These are phyloP conservation scores for Cossypha polioptera DNA, from an alignment of 2,797 vertebrate species.

Conservation along the genomic window DNA sequence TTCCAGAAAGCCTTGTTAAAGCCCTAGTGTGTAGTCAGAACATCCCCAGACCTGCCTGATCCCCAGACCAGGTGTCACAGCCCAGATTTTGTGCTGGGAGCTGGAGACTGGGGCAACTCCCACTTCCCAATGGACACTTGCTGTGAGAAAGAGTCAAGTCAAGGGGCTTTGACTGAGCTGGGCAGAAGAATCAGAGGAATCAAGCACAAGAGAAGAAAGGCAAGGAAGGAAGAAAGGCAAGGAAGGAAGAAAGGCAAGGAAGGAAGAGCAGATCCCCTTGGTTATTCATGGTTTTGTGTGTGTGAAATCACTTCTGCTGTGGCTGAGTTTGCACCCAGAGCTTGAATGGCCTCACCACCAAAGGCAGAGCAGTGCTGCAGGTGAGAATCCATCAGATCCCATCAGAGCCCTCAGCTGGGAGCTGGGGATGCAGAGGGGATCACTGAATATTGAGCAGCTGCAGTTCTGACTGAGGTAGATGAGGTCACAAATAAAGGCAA, in stretches of 20 bases:
- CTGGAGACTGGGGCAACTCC: accelerated
- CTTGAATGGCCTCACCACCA: not conserved
- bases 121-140: accelerated
- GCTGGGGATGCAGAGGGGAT: not conserved
- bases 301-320: not conserved
- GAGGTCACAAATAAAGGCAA: not conserved
- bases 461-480: not conserved
- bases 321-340: not conserved
- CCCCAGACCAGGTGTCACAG: accelerated
- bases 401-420: not conserved
- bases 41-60: not conserved
- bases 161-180: not conserved
- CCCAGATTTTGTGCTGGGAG: not conserved
- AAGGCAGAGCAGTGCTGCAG: not conserved
- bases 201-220: not conserved
- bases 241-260: not conserved
- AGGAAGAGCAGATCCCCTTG: not conserved
- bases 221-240: not conserved
- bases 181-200: not conserved
- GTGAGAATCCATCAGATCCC: not conserved
- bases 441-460: not conserved
- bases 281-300: not conserved
- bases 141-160: not conserved
- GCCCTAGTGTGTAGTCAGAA: not conserved
- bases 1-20: not conserved